Conservation (phyloP, 2,113 vertebrate genomes). For the Dolichallabes microphthalmus region DNA sequence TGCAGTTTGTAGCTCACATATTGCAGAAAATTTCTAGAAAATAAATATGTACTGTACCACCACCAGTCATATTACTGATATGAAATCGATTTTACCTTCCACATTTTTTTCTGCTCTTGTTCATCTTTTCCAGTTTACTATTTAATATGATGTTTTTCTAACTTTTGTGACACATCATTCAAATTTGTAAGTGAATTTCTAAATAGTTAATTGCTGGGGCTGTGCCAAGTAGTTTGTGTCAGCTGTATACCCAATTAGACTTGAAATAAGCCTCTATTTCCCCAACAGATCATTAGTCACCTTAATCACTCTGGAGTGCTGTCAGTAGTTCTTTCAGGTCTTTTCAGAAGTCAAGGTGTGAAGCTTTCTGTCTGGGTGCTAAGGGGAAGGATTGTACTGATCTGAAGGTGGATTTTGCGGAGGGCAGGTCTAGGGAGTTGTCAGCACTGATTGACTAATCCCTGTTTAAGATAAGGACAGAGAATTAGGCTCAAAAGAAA, state of each 20-base stretch:
- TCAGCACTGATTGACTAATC: constrained; percentile 58
- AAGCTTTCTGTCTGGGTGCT: constrained; percentile 53
- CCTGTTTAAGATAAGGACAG: constrained; percentile 56
- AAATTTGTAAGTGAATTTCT: not conserved
- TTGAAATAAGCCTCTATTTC: constrained; percentile 71
- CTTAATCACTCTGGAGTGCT: constrained; percentile 58
- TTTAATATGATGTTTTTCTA: not conserved
- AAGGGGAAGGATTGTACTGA: constrained; percentile 58
- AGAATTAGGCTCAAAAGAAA: constrained; percentile 54
- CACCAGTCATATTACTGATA: not conserved
- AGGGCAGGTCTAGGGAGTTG: constrained; percentile 43
- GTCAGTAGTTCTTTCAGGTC: constrained; percentile 44
- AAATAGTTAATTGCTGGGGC: constrained; percentile 21
- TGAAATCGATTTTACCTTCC: not conserved
- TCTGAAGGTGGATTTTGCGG: constrained; percentile 53
- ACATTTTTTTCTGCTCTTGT: not conserved
- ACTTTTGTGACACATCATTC: not conserved
- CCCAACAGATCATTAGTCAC: constrained; percentile 70
- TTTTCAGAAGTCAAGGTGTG: constrained; percentile 51
- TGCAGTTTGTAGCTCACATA: constrained; percentile 21
- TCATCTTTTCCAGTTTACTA: not conserved
- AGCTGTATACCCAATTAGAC: constrained; percentile 64
- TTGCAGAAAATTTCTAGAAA: constrained; percentile 23
- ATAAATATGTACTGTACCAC: not conserved
- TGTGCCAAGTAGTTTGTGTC: constrained; percentile 47